Base-by-base conservation (phyloP, 1,140 invertebrate species). In the Drosophila bifasciata region DNA sequence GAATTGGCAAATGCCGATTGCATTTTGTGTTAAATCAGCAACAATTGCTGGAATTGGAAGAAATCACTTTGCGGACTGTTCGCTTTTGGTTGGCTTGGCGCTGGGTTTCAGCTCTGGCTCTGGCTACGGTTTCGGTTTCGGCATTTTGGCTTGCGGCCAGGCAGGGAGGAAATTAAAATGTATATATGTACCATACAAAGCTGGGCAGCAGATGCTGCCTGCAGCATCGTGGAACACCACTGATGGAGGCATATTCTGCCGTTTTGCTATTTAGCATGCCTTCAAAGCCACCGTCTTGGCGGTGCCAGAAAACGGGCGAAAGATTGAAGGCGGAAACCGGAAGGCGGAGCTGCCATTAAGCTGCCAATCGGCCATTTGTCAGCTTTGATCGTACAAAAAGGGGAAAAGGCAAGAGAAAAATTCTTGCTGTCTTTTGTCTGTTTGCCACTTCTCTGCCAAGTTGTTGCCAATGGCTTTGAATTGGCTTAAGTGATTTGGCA, bases 1-100 rank as follows among this genome's bases (percentile, higher is more conserved):
- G 57, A 62, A 45, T 63, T 48, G 39, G 39, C 44, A 45, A 16
- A 62, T 32, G 49, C 41, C 70, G 75, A 83, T 84, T 83, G 79
- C 70, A 79, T 83, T 84, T 84, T 84, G 61, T 85, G 79, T 85
- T 85, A 85, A 84, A 71, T 84, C 80, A 84, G 79, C 76, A 84
- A 84, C 79, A 84, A 84, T 83, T 83, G 79, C 79, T 84, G 77
- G 64, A 67, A 63, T 72, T 72, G 21, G 53, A 57, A 8, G 56
- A 25, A 60, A 74, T 61, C 64, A 75, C 67, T 70, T 69, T 68
- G 62, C 69, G 63, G 69, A 49, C 56, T 58, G 16, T 57, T 57
- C 50, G 59, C n/a, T 8, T 62, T 76, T 60, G 53, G 52, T 55
- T 49, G 52, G 56, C 5, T 25, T 25, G 62, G 44, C 68, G 58